phyloP scores from a whole-genome alignment of 2,113 vertebrate species.

The Chionis minor region DNA sequence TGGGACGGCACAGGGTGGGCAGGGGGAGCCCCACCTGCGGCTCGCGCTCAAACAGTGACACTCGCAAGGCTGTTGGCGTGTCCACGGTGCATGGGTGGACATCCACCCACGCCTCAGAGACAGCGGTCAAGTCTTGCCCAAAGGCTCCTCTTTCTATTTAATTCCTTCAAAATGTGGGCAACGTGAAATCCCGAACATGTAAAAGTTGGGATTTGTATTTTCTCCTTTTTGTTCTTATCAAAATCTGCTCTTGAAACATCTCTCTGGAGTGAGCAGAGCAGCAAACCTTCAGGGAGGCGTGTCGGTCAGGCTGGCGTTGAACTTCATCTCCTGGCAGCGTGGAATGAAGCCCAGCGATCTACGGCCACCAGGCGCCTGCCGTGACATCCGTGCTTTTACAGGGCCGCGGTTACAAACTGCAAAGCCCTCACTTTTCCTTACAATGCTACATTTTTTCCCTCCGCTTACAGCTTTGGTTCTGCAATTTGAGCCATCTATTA shows the following conservation, averaged over 20 bases:
- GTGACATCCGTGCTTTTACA: neutral
- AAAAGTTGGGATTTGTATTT: neutral
- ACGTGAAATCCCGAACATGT: neutral
- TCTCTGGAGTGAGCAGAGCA: rapidly evolving
- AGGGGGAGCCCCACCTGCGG: neutral
- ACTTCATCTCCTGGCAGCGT: neutral
- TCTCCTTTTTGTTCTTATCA: neutral
- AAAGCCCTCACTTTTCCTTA: neutral
- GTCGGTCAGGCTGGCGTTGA: neutral
- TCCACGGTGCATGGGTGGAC: neutral
- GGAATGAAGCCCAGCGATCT: neutral
- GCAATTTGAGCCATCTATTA: neutral
- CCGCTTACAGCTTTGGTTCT: neutral
- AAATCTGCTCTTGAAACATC: neutral
- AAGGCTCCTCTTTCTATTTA: neutral
- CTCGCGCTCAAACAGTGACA: rapidly evolving
- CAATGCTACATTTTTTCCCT: neutral
- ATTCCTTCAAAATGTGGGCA: neutral
- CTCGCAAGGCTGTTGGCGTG: neutral
- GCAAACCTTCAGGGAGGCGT: neutral
- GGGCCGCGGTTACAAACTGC: neutral
- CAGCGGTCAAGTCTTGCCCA: neutral
- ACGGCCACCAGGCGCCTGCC: rapidly evolving
- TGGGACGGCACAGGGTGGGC: rapidly evolving
- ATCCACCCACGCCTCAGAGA: rapidly evolving